Base-by-base conservation (phyloP, 2,113 vertebrate species). In the Pampusana beccarii region DNA sequence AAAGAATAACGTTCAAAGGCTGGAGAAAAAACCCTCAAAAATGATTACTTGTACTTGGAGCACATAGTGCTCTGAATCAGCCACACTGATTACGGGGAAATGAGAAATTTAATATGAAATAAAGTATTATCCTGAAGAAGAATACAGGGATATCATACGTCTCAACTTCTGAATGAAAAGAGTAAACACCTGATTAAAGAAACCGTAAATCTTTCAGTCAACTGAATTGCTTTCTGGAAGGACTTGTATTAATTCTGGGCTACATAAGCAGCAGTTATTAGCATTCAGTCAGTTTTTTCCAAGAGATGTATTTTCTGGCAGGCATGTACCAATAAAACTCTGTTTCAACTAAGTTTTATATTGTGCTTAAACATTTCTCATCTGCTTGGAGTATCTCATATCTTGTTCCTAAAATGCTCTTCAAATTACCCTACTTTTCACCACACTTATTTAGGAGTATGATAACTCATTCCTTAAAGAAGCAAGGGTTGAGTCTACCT, bases 211-310 rank as follows among this genome's bases (percentile, higher is more conserved):
- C 62, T 94, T 36, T 71, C 44, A 72, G 28, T 40, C 4, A 9
- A 21, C 60, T 53, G 48, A 86, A 90, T 79, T 85, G 31, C 8
- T 81, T 94, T 91, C 62, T 95, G 60, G 28, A 88, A 96, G 34
- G 12, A 69, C 31, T 71, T 75, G 8, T 26, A 56, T 91, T 87
- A 61, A 57, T 94, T 94, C 51, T 70, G 31, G 42, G 44, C 72
- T 73, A 21, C 2, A 5, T 79, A 78, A 78, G 21, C 40, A 92
- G 54, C 9, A 46, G 36, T 71, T 83, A 60, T 80, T 88, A 77
- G 48, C 40, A n/a, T 54, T 15, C 8, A 56, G 40, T 48, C 40
- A 44, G 16, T 60, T 88, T 90, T 65, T 53, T 85, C 56, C 42
- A 75, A 74, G 74, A 88, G 56, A 44, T 74, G 31, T 74, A 44